Percentiles rank a stretch among this genome's conserved stretches.
Evolutionary conservation across 2,888 invertebrate genomes (phyloP).

Genomic region (Scotopteryx bipunctaria): DNA sequence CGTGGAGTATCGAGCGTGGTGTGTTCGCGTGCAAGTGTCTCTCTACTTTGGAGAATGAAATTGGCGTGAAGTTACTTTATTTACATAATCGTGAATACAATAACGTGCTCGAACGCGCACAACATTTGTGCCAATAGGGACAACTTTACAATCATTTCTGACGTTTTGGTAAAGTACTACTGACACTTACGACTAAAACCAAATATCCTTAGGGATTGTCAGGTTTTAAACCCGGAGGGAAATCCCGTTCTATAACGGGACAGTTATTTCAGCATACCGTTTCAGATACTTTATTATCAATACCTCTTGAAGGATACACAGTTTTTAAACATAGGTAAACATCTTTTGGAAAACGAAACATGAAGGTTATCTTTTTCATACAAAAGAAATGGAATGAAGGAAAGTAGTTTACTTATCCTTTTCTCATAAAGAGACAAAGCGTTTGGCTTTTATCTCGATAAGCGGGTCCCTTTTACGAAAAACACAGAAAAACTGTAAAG

Average conservation of each 20-base stretch:
- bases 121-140: constrained; percentile 12
- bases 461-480: constrained; percentile 41
- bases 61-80: constrained; percentile 29
- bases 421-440: constrained; percentile 41
- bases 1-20: constrained; percentile 22
- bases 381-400: constrained; percentile 30
- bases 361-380: constrained; percentile 28
- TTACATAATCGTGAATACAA: constrained; percentile 29
- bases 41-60: constrained; percentile 24
- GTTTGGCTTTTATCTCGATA: constrained; percentile 42
- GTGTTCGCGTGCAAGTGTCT: constrained; percentile 26
- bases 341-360: neutral
- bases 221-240: too few species aligned
- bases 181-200: too few species aligned
- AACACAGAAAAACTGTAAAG: constrained; percentile 43
- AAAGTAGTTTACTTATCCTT: constrained; percentile 38
- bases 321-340: too few species aligned
- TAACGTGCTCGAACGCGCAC: constrained; percentile 20
- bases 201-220: too few species aligned
- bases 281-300: too few species aligned
- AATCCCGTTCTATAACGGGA: too few species aligned
- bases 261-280: too few species aligned
- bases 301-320: too few species aligned
- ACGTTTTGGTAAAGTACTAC: neutral
- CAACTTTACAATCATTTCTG: neutral